Percentiles rank a stretch among this genome's conserved stretches.
phyloP scores from a whole-genome alignment of 2,888 invertebrate species.

The Oxycera nigricornis region DNA sequence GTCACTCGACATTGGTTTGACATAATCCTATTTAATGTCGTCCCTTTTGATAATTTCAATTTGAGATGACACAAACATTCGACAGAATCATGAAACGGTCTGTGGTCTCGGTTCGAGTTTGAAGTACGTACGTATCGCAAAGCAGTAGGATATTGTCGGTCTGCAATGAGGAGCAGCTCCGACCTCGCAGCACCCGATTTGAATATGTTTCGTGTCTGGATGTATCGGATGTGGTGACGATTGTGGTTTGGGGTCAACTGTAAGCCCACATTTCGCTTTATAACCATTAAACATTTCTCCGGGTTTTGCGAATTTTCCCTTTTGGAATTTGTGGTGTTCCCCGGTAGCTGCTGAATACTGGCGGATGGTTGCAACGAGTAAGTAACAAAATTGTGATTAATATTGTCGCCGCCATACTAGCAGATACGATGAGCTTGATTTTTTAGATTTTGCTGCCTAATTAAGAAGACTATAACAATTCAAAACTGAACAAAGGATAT shows the following conservation, averaged over 20 bases:
- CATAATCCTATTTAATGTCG: slow-evolving; percentile 26
- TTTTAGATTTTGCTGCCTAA: too few relatives aligned
- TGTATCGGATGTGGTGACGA: slow-evolving; percentile 1
- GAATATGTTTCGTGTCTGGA: slow-evolving; percentile 9
- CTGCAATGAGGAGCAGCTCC: not conserved
- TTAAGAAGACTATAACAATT: too few relatives aligned
- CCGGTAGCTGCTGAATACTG: too few relatives aligned
- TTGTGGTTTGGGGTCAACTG: slow-evolving; percentile 26
- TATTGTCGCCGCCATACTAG: too few relatives aligned
- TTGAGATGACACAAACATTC: slow-evolving; percentile 40
- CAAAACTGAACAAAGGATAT: too few relatives aligned
- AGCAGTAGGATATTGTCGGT: not conserved
- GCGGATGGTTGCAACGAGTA: too few relatives aligned
- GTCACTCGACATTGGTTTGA: not conserved
- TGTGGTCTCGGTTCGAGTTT: not conserved
- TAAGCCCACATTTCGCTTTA: slow-evolving; percentile 45
- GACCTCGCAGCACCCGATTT: slow-evolving; percentile 12
- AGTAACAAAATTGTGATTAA: too few relatives aligned
- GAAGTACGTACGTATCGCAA: not conserved
- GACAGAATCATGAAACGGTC: slow-evolving; percentile 19
- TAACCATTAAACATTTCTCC: slow-evolving; percentile 44
- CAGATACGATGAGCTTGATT: too few relatives aligned
- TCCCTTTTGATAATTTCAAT: slow-evolving; percentile 43
- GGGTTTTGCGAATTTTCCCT: too few relatives aligned
- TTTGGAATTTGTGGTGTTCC: too few relatives aligned